Evolutionary conservation across 2,888 invertebrate genomes (phyloP).

Genomic region (Limnephilus rhombicus): DNA sequence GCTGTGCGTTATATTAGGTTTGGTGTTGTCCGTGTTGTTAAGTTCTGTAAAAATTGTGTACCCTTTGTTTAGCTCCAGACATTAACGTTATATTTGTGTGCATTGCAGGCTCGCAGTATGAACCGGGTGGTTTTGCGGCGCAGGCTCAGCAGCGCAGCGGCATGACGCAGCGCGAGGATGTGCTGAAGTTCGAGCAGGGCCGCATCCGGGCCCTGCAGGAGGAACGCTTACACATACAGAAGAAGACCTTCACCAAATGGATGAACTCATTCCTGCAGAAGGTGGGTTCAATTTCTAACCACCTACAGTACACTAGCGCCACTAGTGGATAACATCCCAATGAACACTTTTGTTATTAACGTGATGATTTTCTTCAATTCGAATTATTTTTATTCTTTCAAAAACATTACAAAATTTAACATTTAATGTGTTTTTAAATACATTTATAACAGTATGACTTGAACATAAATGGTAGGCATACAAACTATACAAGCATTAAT

Average conservation of each 20-base stretch:
- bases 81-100: not conserved
- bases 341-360: no score
- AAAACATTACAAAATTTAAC: no score
- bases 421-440: no score
- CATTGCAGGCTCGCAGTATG: constrained; percentile 81
- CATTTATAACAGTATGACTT: no score
- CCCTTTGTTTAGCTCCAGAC: not conserved
- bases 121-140: constrained; percentile 81
- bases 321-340: no score
- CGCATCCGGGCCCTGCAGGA: constrained; percentile 97
- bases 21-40: not conserved
- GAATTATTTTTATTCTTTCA: no score
- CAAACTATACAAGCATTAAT: no score
- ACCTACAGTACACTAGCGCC: no score
- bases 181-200: constrained; percentile 96
- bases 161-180: constrained; percentile 95
- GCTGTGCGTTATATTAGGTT: not conserved
- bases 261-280: constrained; percentile 97
- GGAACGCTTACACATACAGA: constrained; percentile 98
- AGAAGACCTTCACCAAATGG: constrained; percentile 99
- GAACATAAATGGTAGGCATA: no score
- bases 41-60: not conserved
- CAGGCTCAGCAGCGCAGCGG: constrained; percentile 84
- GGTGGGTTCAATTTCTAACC: constrained; percentile 75
- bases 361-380: no score